Evolutionary conservation across 2,113 vertebrate genomes (phyloP).

Genomic region (Rhadina sibilatrix): DNA sequence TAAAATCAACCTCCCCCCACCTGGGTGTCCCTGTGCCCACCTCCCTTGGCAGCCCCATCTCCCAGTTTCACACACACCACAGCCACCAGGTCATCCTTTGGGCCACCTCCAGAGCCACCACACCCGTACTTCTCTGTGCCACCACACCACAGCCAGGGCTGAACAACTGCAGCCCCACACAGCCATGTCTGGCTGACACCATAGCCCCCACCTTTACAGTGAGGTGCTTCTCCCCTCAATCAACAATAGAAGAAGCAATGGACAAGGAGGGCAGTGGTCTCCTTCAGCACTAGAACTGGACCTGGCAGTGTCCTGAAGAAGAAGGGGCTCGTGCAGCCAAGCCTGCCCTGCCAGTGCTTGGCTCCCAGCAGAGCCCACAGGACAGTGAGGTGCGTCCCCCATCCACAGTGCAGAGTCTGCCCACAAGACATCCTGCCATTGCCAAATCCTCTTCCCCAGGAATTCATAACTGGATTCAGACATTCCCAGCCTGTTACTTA

Average conservation of each 20-base stretch:
- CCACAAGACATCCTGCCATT: background rate
- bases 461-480: conserved; percentile 31
- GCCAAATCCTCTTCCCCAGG: conserved; percentile 39
- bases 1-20: background rate
- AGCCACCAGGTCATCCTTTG: background rate
- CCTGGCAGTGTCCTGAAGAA: background rate
- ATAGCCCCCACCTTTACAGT: background rate
- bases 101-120: background rate
- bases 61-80: background rate
- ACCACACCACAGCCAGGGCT: background rate
- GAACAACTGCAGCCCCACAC: background rate
- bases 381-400: background rate
- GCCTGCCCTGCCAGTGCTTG: fast-evolving
- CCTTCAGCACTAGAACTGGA: background rate
- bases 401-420: background rate
- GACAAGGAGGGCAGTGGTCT: background rate
- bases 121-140: background rate
- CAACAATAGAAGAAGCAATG: background rate
- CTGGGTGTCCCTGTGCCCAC: background rate
- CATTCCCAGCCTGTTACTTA: conserved; percentile 51
- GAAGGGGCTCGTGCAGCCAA: background rate
- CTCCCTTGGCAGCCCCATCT: background rate
- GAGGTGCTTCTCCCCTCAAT: background rate
- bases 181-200: fast-evolving
- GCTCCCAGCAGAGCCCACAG: background rate